phyloP scores from a whole-genome alignment of 2,113 vertebrate genomes.

The Actenoides lindsayi region DNA sequence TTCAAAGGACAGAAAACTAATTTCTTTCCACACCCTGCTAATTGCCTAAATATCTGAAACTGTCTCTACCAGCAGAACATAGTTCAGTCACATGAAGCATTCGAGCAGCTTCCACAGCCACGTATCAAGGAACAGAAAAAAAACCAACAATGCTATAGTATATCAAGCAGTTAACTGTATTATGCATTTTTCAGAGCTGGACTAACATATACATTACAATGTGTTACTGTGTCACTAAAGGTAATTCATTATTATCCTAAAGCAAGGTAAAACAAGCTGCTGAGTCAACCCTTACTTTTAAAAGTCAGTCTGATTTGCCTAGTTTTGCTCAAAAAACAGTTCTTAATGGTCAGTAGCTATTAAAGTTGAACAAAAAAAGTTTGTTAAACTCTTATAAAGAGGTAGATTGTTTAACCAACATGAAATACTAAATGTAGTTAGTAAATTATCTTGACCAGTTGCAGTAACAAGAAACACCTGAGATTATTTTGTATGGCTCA shows the following conservation, averaged over 20 bases:
- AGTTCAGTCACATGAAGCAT: neutral
- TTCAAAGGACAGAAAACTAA: neutral
- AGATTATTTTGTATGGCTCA: neutral
- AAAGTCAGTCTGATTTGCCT: neutral
- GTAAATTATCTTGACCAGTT: neutral
- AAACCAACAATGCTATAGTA: neutral
- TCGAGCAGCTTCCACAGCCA: neutral
- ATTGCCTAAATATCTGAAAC: neutral
- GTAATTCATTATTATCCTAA: slow-evolving; percentile 7
- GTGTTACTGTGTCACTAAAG: neutral
- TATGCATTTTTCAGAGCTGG: neutral
- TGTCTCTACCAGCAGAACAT: neutral
- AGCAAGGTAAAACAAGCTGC: neutral
- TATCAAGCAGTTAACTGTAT: neutral
- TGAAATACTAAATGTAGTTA: neutral
- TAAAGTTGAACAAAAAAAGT: neutral
- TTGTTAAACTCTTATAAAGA: neutral
- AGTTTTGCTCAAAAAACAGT: neutral
- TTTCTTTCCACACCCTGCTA: neutral
- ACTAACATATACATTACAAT: neutral
- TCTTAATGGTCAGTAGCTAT: neutral
- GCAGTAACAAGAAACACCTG: neutral
- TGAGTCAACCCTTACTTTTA: neutral
- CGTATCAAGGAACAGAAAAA: neutral
- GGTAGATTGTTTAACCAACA: neutral